These are phyloP conservation scores for Panorpa germanica DNA, from an alignment of 2,888 invertebrate genomes.

Conservation along the genomic window DNA sequence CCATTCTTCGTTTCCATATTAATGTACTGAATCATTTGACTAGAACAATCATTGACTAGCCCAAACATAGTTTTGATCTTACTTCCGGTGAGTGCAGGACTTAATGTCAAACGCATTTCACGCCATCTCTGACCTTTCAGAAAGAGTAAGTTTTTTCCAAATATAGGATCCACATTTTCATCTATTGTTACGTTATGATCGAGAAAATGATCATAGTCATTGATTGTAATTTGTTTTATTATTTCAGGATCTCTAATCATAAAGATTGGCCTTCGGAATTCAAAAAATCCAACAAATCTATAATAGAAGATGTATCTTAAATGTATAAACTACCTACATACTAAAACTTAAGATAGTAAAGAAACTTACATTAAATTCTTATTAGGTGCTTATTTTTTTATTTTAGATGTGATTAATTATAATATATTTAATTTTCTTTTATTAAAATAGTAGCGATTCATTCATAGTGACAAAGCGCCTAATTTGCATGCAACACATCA, in stretches of 20 bases:
- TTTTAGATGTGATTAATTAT: no score
- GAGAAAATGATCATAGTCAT: conserved; percentile 13
- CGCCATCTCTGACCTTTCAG: conserved; percentile 9
- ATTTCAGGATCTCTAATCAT: conserved; percentile 8
- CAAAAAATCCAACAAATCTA: conserved; percentile 8
- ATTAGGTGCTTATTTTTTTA: no score
- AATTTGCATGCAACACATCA: no score
- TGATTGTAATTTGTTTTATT: conserved; percentile 9
- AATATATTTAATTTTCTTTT: no score
- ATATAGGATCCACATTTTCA: conserved; percentile 13
- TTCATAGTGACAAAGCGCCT: no score
- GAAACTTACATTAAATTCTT: no score
- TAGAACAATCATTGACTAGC: conserved; percentile 8
- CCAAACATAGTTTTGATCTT: conserved; percentile 10
- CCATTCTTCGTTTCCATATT: no score
- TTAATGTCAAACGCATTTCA: conserved; percentile 10
- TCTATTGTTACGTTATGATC: conserved; percentile 14
- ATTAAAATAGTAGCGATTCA: no score
- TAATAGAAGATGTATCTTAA: no score
- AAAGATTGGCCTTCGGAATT: conserved; percentile 4
- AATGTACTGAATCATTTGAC: conserved; percentile 8
- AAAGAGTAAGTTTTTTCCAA: conserved; percentile 10
- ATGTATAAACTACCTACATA: no score
- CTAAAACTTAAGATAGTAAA: no score
- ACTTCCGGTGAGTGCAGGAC: conserved; percentile 10